Conservation (phyloP, 1,140 invertebrate species). For the Dendroctonus valens region DNA sequence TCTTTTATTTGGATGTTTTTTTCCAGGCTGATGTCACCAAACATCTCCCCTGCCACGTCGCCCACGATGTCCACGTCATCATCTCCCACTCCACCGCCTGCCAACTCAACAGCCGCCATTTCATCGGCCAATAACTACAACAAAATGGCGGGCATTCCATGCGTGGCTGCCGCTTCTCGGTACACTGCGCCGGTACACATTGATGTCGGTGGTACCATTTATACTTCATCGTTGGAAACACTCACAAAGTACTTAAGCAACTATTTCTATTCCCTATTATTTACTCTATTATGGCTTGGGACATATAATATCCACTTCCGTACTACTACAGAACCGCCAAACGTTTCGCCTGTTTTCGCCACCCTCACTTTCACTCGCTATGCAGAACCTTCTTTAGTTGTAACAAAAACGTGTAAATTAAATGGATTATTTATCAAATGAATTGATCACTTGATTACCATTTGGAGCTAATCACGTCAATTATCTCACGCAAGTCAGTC, state of each 20-base stretch:
- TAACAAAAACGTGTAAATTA: no score
- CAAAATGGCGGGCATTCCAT: constrained; percentile 84
- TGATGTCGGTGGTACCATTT: constrained; percentile 95
- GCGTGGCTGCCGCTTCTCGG: constrained; percentile 85
- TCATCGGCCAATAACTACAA: constrained; percentile 59
- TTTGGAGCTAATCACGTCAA: no score
- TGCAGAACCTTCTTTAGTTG: no score
- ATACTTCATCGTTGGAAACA: constrained; percentile 93
- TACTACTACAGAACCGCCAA: no score
- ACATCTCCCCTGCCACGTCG: constrained; percentile 66
- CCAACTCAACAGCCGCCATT: constrained; percentile 66
- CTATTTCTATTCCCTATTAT: background rate
- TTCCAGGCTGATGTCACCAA: constrained; percentile 60
- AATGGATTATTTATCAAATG: no score
- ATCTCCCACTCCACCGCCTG: constrained; percentile 67
- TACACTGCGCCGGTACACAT: constrained; percentile 96
- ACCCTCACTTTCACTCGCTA: no score
- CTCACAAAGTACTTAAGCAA: constrained; percentile 81
- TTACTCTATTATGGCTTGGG: no score
- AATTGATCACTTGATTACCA: no score
- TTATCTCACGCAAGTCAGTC: no score
- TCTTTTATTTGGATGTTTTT: background rate
- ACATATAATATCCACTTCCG: no score
- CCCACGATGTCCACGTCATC: constrained; percentile 66
- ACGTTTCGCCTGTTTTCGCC: no score